Evolutionary conservation across 2,113 vertebrate species (phyloP).

Genomic region (Gila orcuttii): DNA sequence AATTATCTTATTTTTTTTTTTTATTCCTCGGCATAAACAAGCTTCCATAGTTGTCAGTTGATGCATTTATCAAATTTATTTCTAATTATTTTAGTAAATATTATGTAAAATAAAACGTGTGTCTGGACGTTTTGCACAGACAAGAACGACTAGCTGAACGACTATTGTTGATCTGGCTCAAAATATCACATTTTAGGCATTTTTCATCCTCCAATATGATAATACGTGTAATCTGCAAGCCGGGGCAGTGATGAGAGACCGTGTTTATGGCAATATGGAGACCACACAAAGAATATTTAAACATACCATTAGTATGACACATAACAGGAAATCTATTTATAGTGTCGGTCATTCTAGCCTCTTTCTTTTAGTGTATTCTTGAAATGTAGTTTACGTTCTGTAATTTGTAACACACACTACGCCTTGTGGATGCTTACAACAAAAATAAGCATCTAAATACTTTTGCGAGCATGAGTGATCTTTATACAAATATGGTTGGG

Average conservation of each 20-base stretch:
- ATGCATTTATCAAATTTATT: no score
- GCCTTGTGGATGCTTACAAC: slow-evolving; percentile 39
- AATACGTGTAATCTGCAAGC: neutral
- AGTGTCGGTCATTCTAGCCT: neutral
- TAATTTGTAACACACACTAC: slow-evolving; percentile 37
- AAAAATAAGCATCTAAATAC: slow-evolving; percentile 31
- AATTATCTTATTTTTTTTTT: no score
- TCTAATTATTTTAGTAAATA: no score
- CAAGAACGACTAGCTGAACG: no score
- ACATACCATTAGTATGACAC: neutral
- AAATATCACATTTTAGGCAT: neutral
- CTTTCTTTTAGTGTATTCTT: slow-evolving; percentile 11
- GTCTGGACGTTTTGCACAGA: no score
- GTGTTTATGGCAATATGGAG: slow-evolving; percentile 16
- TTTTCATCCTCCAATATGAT: neutral
- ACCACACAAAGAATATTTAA: slow-evolving; percentile 40
- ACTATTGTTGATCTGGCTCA: no score
- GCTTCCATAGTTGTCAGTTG: no score
- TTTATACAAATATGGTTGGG: slow-evolving; percentile 16
- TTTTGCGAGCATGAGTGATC: slow-evolving; percentile 14
- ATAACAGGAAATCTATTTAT: slow-evolving; percentile 41
- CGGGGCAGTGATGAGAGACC: neutral
- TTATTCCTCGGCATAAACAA: no score
- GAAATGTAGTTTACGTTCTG: slow-evolving; percentile 21
- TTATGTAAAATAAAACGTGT: no score